Percentiles rank a stretch among this genome's conserved stretches.
Conservation (phyloP, 1,140 invertebrate species). For the Choristoneura fumiferana region DNA sequence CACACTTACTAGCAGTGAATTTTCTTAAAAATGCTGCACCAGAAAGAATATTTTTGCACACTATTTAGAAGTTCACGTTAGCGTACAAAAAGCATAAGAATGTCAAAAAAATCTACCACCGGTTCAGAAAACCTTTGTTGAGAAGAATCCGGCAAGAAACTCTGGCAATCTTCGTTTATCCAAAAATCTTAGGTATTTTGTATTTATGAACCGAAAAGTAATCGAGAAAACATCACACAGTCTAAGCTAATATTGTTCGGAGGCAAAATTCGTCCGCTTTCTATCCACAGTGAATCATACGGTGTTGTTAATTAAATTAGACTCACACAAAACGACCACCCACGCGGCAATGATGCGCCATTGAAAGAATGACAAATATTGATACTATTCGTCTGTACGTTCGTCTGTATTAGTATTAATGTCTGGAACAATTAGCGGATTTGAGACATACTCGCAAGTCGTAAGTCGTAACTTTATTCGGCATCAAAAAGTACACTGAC, state of each 20-base stretch:
- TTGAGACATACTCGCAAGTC: no score
- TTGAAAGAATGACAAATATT: constrained; percentile 59
- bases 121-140: no score
- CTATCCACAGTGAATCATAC: constrained; percentile 36
- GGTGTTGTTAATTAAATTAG: constrained; percentile 57
- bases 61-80: no score
- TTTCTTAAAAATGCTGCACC: no score
- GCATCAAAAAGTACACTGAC: no score
- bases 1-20: no score
- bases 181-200: background rate
- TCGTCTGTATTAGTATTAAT: constrained; percentile 15
- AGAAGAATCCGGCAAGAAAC: no score
- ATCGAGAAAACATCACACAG: constrained; percentile 9
- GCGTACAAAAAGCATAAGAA: no score
- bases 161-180: background rate
- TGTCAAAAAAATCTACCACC: no score
- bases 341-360: constrained; percentile 38
- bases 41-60: no score
- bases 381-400: constrained; percentile 34
- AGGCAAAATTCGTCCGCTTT: constrained; percentile 21
- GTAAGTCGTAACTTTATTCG: no score
- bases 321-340: constrained; percentile 38
- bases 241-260: constrained; percentile 11
- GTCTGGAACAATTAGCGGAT: background rate
- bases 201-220: constrained; percentile 1